Base-by-base conservation (phyloP, 2,113 vertebrate species). In the Xiphophorus couchianus region DNA sequence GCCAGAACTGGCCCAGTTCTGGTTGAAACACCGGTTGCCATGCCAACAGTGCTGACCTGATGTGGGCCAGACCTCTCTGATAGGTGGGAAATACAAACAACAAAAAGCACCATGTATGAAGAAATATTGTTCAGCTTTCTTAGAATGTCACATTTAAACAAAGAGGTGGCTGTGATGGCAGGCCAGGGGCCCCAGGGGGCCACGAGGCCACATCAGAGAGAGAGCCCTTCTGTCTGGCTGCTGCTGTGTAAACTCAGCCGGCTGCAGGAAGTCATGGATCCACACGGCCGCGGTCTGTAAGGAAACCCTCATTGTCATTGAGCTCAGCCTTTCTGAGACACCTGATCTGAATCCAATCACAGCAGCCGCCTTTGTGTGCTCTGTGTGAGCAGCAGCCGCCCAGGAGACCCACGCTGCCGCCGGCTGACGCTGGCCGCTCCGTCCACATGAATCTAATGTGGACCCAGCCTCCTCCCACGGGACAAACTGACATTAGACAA, bases 281-380 rank as follows among this genome's bases (percentile, higher is more conserved):
- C 67, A 17, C 91, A 91, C 76, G 77, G 72, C 33, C 28, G 3
- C 17, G 0, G 84, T 89, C 86, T 90, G 89, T 13, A 35, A 90
- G 86, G 91, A 88, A 78, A 81, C 44, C 86, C 77, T 86, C 77
- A 87, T 88, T 74, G 79, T 76, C 76, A 88, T 83, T 73, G 83
- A 88, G 86, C 84, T 78, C 76, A 88, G 75, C 80, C 79, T 88
- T 71, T 42, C 69, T 71, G 71, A 88, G 88, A 90, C 76, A 91
- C 90, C 85, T 90, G 91, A 92, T 89, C 89, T 84, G 89, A 92
- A 90, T 92, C 89, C 90, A 90, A 91, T 92, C 81, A 86, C 62
- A 48, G 67, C 75, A 48, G 80, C 70, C 27, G 70, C 71, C 84
- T 80, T 72, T 84, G 77, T 70, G 76, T 76, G 77, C 84, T 74